Evolutionary conservation across 1,140 invertebrate genomes (phyloP), one percentile per base, ranked within the genome.

Genomic region (Drosophila littoralis): DNA sequence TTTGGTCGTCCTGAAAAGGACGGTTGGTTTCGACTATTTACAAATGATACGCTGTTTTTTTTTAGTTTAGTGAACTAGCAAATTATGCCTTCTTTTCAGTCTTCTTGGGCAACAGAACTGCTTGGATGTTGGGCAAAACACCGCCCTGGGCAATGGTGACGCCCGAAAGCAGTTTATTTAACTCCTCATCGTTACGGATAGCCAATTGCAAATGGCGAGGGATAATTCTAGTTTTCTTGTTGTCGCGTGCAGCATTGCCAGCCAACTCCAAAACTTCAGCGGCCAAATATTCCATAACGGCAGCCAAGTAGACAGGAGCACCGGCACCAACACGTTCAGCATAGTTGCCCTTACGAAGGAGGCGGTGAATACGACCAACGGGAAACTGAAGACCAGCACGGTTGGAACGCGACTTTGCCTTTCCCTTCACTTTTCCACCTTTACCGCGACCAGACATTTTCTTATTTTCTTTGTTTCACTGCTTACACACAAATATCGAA

Each of bases 121-220:
- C 94, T 28, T 28, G 22, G 22, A 28, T 28, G 22, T 28, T 28
- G 22, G 22, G 22, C 0, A 28, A 28, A 28, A 97, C 97, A 75
- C 97, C 97, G 71, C 96, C 96, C 90, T 97, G 95, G 9, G 97
- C 95, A 75, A 98, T 97, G 3, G 96, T 97, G 0, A 97, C 96
- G 54, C 96, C 95, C 46, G 95, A 94, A 12, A 98, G 91, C 54
- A 98, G 93, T 91, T 95, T 95, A 85, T 96, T 96, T 71, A 98
- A 93, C 90, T 98, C 97, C 77, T 97, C 96, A 92, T 98, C 97
- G 92, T 97, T 97, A 40, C 96, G 94, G 15, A 98, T 96, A 7
- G 97, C 97, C 51, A 98, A 91, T 69, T 97, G 94, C 2, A 98
- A 93, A 91, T 98, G 97, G 52, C 97, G 93, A 0, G 97, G 97